phyloP scores from a whole-genome alignment of 2,888 invertebrate species.

The Hemistola chrysoprasaria region DNA sequence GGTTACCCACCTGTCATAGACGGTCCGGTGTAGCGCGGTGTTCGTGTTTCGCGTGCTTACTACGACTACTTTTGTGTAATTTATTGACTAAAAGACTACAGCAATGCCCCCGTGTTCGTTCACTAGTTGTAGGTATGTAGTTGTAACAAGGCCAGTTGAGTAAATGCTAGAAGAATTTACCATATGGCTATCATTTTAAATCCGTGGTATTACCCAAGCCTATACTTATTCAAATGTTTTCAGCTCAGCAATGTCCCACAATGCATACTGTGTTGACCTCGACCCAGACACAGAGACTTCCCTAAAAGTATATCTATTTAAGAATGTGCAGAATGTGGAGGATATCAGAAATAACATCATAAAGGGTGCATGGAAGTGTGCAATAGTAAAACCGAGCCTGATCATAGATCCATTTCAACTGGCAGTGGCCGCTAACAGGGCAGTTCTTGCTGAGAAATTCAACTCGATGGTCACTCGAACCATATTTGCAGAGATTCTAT shows the following conservation, averaged over 20 bases:
- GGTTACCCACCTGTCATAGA: too few relatives aligned
- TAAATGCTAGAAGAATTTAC: too few relatives aligned
- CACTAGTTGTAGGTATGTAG: too few relatives aligned
- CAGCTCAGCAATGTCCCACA: conserved; percentile 36
- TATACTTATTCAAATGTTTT: not conserved
- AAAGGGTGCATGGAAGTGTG: conserved; percentile 82
- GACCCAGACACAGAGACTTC: conserved; percentile 66
- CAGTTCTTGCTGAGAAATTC: conserved; percentile 73
- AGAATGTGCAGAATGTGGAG: conserved; percentile 81
- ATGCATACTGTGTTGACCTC: conserved; percentile 53
- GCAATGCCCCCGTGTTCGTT: too few relatives aligned
- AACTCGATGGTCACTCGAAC: conserved; percentile 82
- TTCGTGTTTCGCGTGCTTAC: too few relatives aligned
- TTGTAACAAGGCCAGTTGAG: too few relatives aligned
- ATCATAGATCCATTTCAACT: conserved; percentile 83
- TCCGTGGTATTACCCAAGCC: conserved; percentile 4
- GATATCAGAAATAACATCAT: conserved; percentile 79
- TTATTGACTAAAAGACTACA: too few relatives aligned
- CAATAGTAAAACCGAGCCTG: conserved; percentile 83
- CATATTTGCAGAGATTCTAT: conserved; percentile 85
- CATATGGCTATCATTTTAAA: too few relatives aligned
- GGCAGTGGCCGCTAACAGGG: conserved; percentile 86
- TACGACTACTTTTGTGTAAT: too few relatives aligned
- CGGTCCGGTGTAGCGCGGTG: too few relatives aligned
- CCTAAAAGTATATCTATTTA: conserved; percentile 78